Evolutionary conservation across 1,140 invertebrate genomes (phyloP).

Genomic region (Andricus grossulariae): DNA sequence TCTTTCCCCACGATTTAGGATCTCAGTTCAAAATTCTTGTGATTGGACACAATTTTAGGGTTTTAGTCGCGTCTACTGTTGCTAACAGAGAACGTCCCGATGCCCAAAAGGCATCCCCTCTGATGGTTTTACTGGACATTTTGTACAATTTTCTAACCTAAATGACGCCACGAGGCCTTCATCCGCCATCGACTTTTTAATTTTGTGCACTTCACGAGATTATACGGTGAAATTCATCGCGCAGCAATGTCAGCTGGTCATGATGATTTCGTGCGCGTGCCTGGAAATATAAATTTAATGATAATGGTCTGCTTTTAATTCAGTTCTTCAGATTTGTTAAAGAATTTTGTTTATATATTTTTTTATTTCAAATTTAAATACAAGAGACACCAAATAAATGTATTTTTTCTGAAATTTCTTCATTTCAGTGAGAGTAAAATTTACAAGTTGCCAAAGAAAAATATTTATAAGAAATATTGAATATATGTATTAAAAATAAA

Average conservation of each 20-base stretch:
- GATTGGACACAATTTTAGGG: background rate
- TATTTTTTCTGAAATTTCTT: no score
- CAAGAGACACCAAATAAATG: no score
- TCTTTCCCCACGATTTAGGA: background rate
- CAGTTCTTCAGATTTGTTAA: background rate
- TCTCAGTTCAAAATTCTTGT: background rate
- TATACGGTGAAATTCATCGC: background rate
- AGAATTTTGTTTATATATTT: background rate
- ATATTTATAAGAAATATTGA: no score
- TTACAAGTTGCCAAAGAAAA: no score
- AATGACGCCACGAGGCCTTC: slow-evolving; percentile 9
- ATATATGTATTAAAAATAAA: no score
- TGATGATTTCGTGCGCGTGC: slow-evolving; percentile 11
- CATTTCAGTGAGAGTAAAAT: no score
- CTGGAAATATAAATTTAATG: background rate
- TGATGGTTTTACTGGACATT: background rate
- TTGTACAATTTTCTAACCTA: background rate
- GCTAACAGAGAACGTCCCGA: background rate
- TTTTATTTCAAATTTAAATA: no score
- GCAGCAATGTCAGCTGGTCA: background rate
- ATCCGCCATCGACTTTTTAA: background rate
- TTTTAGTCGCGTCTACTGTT: slow-evolving; percentile 6
- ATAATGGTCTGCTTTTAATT: background rate
- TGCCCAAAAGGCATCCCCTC: background rate
- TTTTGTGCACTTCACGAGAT: background rate